Percentiles rank a stretch among this genome's conserved stretches.
phyloP scores from a whole-genome alignment of 2,888 invertebrate species.

The Patella depressa region DNA sequence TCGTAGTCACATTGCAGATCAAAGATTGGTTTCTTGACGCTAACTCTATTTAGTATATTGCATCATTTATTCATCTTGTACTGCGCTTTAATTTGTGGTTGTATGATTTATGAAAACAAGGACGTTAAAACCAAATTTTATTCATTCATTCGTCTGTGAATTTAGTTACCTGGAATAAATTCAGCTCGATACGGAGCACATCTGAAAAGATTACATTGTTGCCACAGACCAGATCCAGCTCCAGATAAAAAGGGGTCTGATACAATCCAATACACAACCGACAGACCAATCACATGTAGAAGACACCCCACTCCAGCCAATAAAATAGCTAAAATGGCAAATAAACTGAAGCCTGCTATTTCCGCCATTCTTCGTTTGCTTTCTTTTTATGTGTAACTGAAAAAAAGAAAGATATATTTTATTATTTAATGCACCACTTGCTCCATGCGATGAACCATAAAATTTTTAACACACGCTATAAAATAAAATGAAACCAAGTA shows the following conservation, averaged over 20 bases:
- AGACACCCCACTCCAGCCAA: background rate
- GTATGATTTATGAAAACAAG: background rate
- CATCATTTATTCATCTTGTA: background rate
- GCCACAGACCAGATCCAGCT: background rate
- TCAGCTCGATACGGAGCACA: background rate
- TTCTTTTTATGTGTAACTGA: too few species aligned
- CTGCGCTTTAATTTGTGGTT: too few species aligned
- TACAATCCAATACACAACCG: background rate
- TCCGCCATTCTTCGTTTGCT: background rate
- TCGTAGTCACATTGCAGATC: too few species aligned
- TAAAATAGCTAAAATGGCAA: background rate
- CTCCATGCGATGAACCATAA: too few species aligned
- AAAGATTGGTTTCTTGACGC: too few species aligned
- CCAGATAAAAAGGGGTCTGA: background rate
- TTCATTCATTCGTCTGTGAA: background rate
- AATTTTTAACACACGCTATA: too few species aligned
- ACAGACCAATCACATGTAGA: background rate
- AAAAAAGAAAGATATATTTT: too few species aligned
- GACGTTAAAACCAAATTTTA: background rate
- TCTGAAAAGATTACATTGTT: background rate
- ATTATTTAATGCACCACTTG: too few species aligned
- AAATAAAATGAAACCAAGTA: too few species aligned
- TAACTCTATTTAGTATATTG: too few species aligned
- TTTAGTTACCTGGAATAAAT: background rate
- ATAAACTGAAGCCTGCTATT: background rate